These are phyloP conservation scores for Zaprionus ghesquierei DNA, from an alignment of 1,140 invertebrate genomes.

Conservation along the genomic window DNA sequence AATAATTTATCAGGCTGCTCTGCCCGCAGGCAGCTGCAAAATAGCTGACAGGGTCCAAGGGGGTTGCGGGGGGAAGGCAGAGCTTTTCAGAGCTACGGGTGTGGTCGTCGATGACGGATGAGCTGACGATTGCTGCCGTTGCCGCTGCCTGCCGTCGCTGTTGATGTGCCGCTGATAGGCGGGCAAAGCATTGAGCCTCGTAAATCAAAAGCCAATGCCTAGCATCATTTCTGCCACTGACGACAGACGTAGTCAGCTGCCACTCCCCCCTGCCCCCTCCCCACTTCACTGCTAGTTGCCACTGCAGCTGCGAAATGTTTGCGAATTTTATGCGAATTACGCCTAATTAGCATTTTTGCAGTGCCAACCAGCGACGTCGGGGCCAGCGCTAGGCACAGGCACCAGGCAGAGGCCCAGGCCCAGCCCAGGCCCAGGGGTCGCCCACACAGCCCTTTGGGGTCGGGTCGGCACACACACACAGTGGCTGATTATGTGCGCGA, in stretches of 20 bases:
- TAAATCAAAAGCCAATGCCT: slow-evolving; percentile 61
- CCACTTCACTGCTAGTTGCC: not conserved
- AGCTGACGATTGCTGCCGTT: slow-evolving; percentile 55
- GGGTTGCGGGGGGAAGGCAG: not conserved
- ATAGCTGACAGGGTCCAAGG: not conserved
- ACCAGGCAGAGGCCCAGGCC: not conserved
- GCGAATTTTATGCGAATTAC: slow-evolving; percentile 81
- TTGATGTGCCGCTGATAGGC: slow-evolving; percentile 65
- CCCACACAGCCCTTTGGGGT: slow-evolving; percentile 13
- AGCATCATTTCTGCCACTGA: not conserved
- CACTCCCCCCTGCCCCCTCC: too few relatives aligned
- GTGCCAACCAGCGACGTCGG: slow-evolving; percentile 20
- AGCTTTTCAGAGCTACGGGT: slow-evolving; percentile 28
- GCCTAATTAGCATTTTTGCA: slow-evolving; percentile 77
- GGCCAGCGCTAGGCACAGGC: not conserved
- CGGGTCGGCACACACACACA: not conserved
- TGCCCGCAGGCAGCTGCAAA: slow-evolving; percentile 8
- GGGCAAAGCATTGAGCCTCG: slow-evolving; percentile 49
- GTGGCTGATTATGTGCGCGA: slow-evolving; percentile 67
- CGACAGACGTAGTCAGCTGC: not conserved
- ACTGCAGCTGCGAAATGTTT: slow-evolving; percentile 61
- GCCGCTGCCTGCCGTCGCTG: slow-evolving; percentile 35
- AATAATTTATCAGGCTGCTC: slow-evolving; percentile 56
- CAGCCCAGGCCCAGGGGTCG: slow-evolving; percentile 13
- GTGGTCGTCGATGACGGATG: slow-evolving; percentile 61